Percentiles rank a stretch among this genome's conserved stretches.
Conservation (phyloP, 1,140 invertebrate species). For the Glossosoma conforme region DNA sequence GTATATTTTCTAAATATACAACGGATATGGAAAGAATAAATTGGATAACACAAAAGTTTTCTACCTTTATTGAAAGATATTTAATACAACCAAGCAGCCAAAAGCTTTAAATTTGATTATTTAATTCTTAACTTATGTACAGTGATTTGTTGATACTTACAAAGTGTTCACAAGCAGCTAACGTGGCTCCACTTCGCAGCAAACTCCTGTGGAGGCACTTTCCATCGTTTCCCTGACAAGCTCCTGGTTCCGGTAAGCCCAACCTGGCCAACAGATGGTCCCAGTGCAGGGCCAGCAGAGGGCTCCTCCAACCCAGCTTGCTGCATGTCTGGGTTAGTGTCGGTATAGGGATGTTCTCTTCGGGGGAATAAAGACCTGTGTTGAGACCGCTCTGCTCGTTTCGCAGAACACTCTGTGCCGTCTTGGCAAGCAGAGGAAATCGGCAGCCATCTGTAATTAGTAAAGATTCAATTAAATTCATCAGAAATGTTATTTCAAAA, state of each 20-base stretch:
- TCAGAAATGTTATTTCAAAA: too few relatives aligned
- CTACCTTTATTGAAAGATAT: too few relatives aligned
- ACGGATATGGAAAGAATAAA: too few relatives aligned
- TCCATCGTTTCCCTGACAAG: conserved; percentile 35
- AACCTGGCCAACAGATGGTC: conserved; percentile 46
- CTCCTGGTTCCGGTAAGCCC: conserved; percentile 42
- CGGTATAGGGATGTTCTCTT: conserved; percentile 47
- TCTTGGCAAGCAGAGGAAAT: conserved; percentile 46
- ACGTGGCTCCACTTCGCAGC: conserved; percentile 41
- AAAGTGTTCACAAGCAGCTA: conserved; percentile 47
- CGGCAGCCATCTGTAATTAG: conserved; percentile 42
- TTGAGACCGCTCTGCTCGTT: conserved; percentile 48
- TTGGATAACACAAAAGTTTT: too few relatives aligned
- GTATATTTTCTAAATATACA: too few relatives aligned
- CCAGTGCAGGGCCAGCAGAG: conserved; percentile 44
- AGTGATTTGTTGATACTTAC: conserved; percentile 35
- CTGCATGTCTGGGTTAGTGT: conserved; percentile 39
- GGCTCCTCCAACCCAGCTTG: conserved; percentile 35
- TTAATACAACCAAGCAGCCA: too few relatives aligned
- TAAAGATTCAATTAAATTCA: too few relatives aligned
- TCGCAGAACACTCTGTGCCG: conserved; percentile 44
- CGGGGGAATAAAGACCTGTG: conserved; percentile 45
- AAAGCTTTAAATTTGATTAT: too few relatives aligned
- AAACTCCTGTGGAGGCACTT: conserved; percentile 34
- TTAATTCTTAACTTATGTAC: too few relatives aligned